A percentile compares a stretch with the other conserved stretches of the same genome.
Conservation (phyloP, 1,140 invertebrate species). For the Paraescarpia echinospica region DNA sequence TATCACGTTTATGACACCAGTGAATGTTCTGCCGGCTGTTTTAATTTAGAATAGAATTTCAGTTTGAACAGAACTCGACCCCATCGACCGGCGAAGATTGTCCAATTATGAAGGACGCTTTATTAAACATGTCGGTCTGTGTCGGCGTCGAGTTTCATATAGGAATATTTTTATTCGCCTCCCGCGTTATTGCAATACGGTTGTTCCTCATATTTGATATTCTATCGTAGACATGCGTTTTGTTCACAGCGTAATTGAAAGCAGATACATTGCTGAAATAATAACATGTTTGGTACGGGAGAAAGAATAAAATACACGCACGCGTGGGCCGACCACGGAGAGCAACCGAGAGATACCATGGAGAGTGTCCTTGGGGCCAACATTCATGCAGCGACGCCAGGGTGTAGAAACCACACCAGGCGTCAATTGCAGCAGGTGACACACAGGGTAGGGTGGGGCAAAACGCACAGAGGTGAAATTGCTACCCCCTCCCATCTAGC, state of each 20-base stretch:
- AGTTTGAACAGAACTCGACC: neutral
- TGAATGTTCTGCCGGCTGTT: neutral
- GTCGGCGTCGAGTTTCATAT: neutral
- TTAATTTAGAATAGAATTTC: constrained; percentile 7
- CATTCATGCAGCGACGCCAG: neutral
- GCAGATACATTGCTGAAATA: neutral
- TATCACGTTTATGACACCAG: neutral
- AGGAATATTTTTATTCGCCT: neutral
- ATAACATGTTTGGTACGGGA: neutral
- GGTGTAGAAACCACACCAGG: neutral
- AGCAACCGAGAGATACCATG: no score
- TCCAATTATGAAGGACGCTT: neutral
- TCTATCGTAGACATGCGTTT: neutral
- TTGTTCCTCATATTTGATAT: neutral
- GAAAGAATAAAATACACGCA: neutral
- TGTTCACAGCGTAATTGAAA: neutral
- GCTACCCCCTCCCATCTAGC: no score
- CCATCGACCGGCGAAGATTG: neutral
- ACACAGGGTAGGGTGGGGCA: no score
- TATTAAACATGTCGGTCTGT: neutral
- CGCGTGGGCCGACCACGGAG: no score
- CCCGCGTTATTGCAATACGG: neutral
- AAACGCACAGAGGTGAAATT: no score
- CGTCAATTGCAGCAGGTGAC: neutral
- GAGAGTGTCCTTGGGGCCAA: no score